Percentiles rank a stretch among this genome's conserved stretches.
These are phyloP conservation scores for Apostichopus californicus DNA, from an alignment of 35 echinoderm and acorn worm species.

Conservation along the genomic window DNA sequence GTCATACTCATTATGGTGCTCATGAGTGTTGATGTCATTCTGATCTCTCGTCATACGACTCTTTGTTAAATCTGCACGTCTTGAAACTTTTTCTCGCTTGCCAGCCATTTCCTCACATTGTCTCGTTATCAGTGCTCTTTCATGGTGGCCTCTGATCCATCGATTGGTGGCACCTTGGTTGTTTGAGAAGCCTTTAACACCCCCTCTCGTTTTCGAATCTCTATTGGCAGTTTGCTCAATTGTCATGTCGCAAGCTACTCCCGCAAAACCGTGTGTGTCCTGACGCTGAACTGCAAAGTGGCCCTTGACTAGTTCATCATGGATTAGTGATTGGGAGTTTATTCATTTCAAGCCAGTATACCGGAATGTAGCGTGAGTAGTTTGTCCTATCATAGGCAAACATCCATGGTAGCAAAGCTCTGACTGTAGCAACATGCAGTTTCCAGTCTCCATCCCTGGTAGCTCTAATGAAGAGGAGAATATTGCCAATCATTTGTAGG, in stretches of 20 bases:
- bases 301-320: neutral
- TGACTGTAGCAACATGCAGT: slow-evolving; percentile 65
- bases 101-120: slow-evolving; percentile 34
- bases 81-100: neutral
- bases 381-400: slow-evolving; percentile 34
- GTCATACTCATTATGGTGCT: slow-evolving; percentile 29
- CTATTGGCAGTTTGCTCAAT: slow-evolving; percentile 56
- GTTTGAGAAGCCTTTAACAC: slow-evolving; percentile 51
- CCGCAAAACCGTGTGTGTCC: neutral
- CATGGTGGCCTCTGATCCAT: slow-evolving; percentile 30
- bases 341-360: slow-evolving; percentile 21
- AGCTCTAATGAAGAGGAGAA: neutral
- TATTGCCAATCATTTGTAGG: slow-evolving; percentile 37
- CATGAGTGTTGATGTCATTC: slow-evolving; percentile 25
- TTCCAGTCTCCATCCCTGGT: slow-evolving; percentile 69
- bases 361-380: neutral
- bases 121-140: slow-evolving; percentile 33
- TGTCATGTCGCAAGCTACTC: slow-evolving; percentile 23
- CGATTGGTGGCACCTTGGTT: slow-evolving; percentile 30
- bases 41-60: slow-evolving; percentile 29
- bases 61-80: neutral
- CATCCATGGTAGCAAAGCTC: slow-evolving; percentile 21
- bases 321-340: neutral
- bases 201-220: slow-evolving; percentile 67
- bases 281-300: slow-evolving; percentile 2